A percentile compares a stretch with the other conserved stretches of the same genome.
phyloP scores from a whole-genome alignment of 2,888 invertebrate species.

The Bhutanitis thaidina region DNA sequence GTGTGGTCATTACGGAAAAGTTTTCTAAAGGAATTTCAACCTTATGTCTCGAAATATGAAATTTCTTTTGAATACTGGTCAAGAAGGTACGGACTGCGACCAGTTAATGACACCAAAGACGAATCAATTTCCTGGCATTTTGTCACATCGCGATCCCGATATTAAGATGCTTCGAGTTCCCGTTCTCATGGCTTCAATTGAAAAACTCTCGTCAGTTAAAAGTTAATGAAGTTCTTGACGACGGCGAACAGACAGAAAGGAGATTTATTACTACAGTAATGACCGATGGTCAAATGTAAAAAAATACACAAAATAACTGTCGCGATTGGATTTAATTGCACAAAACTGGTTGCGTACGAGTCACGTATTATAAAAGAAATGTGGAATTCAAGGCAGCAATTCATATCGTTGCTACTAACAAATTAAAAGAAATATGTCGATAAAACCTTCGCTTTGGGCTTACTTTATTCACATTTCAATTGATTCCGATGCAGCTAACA shows the following conservation, averaged over 20 bases:
- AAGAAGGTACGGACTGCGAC: conserved; percentile 7
- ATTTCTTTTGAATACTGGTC: conserved; percentile 3
- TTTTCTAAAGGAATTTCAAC: conserved; percentile 2
- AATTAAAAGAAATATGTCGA: conserved; percentile 25
- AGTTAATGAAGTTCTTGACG: conserved; percentile 72
- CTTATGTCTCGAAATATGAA: not conserved
- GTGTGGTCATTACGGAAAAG: conserved; percentile 2
- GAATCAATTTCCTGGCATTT: conserved; percentile 53
- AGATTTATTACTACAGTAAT: conserved; percentile 71
- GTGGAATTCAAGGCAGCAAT: conserved; percentile 22
- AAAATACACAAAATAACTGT: conserved; percentile 38
- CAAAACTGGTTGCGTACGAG: conserved; percentile 25
- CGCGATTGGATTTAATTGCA: conserved; percentile 36
- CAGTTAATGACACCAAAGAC: conserved; percentile 28
- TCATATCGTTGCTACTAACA: conserved; percentile 26
- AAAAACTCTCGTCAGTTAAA: conserved; percentile 54
- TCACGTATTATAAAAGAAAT: conserved; percentile 29
- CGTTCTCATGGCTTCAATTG: conserved; percentile 52
- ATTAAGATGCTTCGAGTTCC: conserved; percentile 52
- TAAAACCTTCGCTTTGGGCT: conserved; percentile 23
- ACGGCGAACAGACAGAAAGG: conserved; percentile 48
- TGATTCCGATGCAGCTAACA: not conserved
- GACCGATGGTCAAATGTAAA: conserved; percentile 50
- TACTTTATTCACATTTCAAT: not conserved
- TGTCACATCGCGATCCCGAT: conserved; percentile 49